These are phyloP conservation scores for Callipepla squamata DNA, from an alignment of 2,113 vertebrate genomes.

Conservation along the genomic window DNA sequence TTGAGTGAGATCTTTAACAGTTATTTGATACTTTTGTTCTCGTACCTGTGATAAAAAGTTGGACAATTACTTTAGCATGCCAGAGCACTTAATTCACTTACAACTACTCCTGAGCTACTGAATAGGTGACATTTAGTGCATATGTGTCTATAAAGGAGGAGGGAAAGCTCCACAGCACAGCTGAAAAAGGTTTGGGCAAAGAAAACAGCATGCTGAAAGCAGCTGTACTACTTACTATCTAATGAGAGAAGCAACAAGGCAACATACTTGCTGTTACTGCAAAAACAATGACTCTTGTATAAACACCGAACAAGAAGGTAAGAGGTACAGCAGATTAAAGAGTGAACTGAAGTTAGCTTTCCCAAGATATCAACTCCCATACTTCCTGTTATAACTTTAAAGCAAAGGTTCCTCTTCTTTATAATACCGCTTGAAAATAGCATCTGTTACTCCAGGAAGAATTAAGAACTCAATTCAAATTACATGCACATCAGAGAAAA, in stretches of 20 bases:
- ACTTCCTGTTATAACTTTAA: not conserved
- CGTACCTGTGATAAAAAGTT: not conserved
- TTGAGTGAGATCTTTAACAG: constrained; percentile 33
- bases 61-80: not conserved
- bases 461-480: not conserved
- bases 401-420: not conserved
- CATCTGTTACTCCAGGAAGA: not conserved
- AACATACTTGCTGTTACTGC: not conserved
- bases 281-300: not conserved
- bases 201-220: not conserved
- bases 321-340: not conserved
- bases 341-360: not conserved
- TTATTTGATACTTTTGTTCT: not conserved
- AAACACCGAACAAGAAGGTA: not conserved
- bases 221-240: not conserved
- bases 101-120: not conserved
- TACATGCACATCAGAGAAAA: not conserved
- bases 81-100: not conserved
- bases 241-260: not conserved
- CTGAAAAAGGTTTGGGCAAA: not conserved
- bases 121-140: not conserved
- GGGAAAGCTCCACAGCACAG: not conserved
- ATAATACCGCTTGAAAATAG: not conserved
- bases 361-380: not conserved
- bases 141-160: fast-evolving